Evolutionary conservation across 2,797 vertebrate genomes (phyloP), one percentile per base, ranked within the genome.

Genomic region (Tragelaphus eurycerus): DNA sequence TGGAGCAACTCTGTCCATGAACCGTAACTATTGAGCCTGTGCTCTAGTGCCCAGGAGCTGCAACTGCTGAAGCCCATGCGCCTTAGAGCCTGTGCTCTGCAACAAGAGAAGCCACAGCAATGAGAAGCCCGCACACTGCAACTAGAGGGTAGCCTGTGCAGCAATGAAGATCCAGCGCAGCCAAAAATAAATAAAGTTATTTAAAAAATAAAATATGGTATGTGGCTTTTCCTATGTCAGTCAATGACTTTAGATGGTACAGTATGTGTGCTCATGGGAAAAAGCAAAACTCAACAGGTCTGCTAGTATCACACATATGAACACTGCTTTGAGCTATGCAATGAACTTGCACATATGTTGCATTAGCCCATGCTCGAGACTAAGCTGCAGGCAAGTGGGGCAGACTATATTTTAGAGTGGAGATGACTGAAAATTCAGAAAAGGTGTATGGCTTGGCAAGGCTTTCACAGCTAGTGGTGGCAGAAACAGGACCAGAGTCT

Each of bases 221-320:
- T 10, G 15, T 31, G 34, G 15, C 17, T 71, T 92, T 88, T 93
- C 84, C 55, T 64, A 17, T 78, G 87, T 86, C 10, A 84, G 23
- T 46, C 46, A 62, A 29, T 81, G 84, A n/a, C 31, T 59, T 84
- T 43, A 60, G 38, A 71, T 27, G 38, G 84, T 54, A 25, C 50
- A 55, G 52, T 27, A 3, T 76, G 67, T 13, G 84, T 76, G 82
- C 48, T 89, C 8, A 3, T 2, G 9, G n/a, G 55, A 48, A 54
- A 91, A 76, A 82, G 38, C 19, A 90, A 90, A 90, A 34, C 50
- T 86, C 71, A 59, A 11, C 29, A 95, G 86, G 38, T 52, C 31
- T 64, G 48, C 52, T 67, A 12, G 11, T 6, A 57, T 43, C 7
- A 79, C 13, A 83, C 31, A 54, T 9, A 1, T 23, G 62, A 55